Base-by-base conservation (phyloP, 1,140 invertebrate genomes). In the Colletes latitarsis region DNA sequence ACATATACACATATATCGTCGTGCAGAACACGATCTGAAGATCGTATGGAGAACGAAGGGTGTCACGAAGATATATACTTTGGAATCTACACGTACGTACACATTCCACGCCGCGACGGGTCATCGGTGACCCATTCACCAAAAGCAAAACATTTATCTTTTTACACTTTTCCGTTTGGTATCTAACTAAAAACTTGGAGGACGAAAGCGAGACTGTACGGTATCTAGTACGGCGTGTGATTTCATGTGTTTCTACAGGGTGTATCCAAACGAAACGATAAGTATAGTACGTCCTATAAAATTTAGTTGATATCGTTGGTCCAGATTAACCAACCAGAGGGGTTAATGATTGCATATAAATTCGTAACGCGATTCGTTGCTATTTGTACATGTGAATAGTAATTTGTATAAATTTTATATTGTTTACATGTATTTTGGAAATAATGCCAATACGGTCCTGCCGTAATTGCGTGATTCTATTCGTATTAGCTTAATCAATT, bases 1-100 rank as follows among this genome's bases (percentile, higher is more conserved):
- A 46, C 58, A 55, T 69, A 77, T 52, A 52, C 46, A 43, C 21
- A 88, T 89, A 85, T 71, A 79, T 78, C 62, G 77, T 79, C 67
- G 80, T 79, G 67, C 70, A 21, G 73, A 62, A 46, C 74, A 82
- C 19, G 39, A 62, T 70, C 52, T 57, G 66, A 41, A 43, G n/a
- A 55, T 74, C 41, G 30, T 30, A 19, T 60, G 6, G 46, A 78
- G 64, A 64, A 81, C 17, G 19, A 85, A 68, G 62, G n/a, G 53
- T 55, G 15, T 71, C 52, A 78, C 55, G 21, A 76, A 21, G 57
- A 64, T 17, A 63, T 19, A 39, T 21, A 30, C 30, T 55, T 12
- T 14, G 6, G 9, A 41, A 70, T 14, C 46, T 17, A 60, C 8
- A 17, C 43, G 19, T 8, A 19, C 15, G 41, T 75, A 70, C 60